These are phyloP conservation scores for Microdon myrmicae DNA, from an alignment of 2,888 invertebrate genomes.

Conservation along the genomic window DNA sequence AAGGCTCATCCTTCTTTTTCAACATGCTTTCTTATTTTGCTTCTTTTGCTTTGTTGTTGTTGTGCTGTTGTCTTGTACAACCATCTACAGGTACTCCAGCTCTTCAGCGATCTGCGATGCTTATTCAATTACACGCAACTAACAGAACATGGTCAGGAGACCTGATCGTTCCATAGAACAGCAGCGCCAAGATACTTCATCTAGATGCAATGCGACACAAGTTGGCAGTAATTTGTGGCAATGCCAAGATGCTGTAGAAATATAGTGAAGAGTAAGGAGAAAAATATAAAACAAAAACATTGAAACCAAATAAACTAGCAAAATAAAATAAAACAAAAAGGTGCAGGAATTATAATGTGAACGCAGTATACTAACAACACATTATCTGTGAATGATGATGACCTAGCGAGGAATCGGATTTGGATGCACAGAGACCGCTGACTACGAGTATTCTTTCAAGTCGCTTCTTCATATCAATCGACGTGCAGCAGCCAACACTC, in stretches of 20 bases:
- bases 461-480: no score
- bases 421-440: no score
- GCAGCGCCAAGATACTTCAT: not conserved
- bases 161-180: slow-evolving; percentile 27
- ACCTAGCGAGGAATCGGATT: slow-evolving; percentile 19
- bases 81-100: not conserved
- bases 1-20: slow-evolving; percentile 11
- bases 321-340: slow-evolving; percentile 33
- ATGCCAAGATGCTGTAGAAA: no score
- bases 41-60: slow-evolving; percentile 1
- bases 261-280: no score
- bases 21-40: not conserved
- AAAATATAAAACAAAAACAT: no score
- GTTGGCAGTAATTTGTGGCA: slow-evolving; percentile 48
- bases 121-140: slow-evolving; percentile 50
- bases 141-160: slow-evolving; percentile 37
- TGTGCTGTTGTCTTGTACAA: not conserved
- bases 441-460: no score
- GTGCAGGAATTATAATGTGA: slow-evolving; percentile 52
- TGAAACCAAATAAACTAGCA: slow-evolving; percentile 18
- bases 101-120: slow-evolving; percentile 27
- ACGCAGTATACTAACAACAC: slow-evolving; percentile 29
- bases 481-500: no score
- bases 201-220: slow-evolving; percentile 39
- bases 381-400: slow-evolving; percentile 44